phyloP scores from a whole-genome alignment of 1,140 invertebrate species.

The Neodiprion virginianus region DNA sequence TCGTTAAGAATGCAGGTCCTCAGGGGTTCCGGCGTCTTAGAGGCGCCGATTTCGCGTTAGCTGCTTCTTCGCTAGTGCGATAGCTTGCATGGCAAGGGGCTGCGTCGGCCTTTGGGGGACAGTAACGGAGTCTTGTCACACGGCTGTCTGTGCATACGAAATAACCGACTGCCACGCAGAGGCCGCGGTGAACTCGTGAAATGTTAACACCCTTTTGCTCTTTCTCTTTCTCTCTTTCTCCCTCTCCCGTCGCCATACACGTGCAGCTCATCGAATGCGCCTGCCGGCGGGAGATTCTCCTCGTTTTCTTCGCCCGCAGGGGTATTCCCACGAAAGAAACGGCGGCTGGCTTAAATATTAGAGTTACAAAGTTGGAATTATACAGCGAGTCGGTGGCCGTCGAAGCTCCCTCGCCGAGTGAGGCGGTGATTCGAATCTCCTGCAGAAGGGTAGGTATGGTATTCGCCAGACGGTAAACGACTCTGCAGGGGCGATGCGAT shows the following conservation, averaged over 20 bases:
- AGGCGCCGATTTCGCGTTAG: no score
- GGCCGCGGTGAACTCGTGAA: conserved; percentile 42
- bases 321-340: conserved; percentile 14
- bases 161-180: conserved; percentile 31
- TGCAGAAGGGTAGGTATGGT: conserved; percentile 30
- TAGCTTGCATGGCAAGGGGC: no score
- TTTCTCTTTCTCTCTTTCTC: background rate
- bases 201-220: conserved; percentile 42
- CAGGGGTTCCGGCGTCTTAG: no score
- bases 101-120: conserved; percentile 43
- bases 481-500: conserved; percentile 32
- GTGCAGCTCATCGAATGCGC: background rate
- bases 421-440: conserved; percentile 21
- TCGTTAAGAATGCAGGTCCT: background rate
- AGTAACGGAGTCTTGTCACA: conserved; percentile 58
- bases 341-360: conserved; percentile 48
- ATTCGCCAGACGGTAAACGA: conserved; percentile 45
- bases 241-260: no score
- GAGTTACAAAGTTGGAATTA: conserved; percentile 43
- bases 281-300: conserved; percentile 13
- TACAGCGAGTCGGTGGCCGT: conserved; percentile 33
- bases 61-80: no score
- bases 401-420: conserved; percentile 18
- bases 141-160: conserved; percentile 55
- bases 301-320: background rate